These are phyloP conservation scores for Nymphalis c-album DNA, from an alignment of 2,888 invertebrate species.

Conservation along the genomic window DNA sequence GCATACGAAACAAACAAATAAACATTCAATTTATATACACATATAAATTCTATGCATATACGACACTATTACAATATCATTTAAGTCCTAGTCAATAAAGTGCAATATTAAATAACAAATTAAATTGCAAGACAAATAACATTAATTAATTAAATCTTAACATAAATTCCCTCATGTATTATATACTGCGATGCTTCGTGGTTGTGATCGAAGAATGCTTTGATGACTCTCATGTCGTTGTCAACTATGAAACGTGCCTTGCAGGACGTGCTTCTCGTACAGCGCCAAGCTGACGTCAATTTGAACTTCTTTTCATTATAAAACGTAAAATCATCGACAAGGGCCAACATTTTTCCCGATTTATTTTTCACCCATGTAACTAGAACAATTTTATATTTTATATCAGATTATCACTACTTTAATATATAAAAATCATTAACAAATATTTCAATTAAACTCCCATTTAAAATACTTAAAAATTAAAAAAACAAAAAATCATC, in stretches of 20 bases:
- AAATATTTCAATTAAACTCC: neutral
- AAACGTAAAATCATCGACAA: conserved; percentile 39
- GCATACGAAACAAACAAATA: too few species aligned
- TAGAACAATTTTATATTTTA: conserved; percentile 29
- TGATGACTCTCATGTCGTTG: conserved; percentile 39
- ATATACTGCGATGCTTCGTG: conserved; percentile 53
- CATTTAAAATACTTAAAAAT: too few species aligned
- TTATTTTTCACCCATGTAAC: conserved; percentile 38
- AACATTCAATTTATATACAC: too few species aligned
- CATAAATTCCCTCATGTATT: conserved; percentile 44
- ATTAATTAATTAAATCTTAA: conserved; percentile 37
- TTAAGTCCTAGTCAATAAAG: neutral
- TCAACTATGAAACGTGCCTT: conserved; percentile 32
- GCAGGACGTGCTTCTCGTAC: conserved; percentile 34
- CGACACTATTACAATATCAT: neutral
- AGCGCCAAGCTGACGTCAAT: conserved; percentile 34
- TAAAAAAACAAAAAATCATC: neutral
- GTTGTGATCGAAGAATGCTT: conserved; percentile 64
- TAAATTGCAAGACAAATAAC: neutral
- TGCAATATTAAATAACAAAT: neutral
- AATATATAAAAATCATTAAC: too few species aligned
- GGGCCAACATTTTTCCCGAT: conserved; percentile 37
- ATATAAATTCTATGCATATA: neutral
- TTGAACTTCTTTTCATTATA: conserved; percentile 21
- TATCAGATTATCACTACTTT: too few species aligned